Evolutionary conservation across 2,888 invertebrate species (phyloP).

Genomic region (Drosophila nigricruria): DNA sequence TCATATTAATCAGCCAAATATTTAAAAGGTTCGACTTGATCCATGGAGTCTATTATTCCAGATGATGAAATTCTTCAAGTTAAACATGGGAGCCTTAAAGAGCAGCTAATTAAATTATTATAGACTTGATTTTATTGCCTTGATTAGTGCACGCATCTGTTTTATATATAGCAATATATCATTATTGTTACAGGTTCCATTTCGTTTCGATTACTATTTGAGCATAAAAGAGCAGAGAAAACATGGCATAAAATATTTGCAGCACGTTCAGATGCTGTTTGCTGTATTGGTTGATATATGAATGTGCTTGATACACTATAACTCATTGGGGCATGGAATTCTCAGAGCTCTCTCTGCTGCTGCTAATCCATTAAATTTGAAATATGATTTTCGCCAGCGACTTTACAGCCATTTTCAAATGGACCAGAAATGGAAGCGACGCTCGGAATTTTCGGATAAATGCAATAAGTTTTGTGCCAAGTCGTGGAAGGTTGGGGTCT

Average conservation of each 20-base stretch:
- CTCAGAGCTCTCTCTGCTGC: constrained; percentile 16
- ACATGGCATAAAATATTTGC: constrained; percentile 16
- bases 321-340: constrained; percentile 47
- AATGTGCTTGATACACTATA: constrained; percentile 39
- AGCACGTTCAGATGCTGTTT: constrained; percentile 34
- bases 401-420: constrained; percentile 24
- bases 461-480: constrained; percentile 49
- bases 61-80: not conserved
- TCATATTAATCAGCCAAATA: not conserved
- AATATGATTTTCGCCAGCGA: constrained; percentile 55
- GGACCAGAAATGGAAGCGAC: constrained; percentile 25
- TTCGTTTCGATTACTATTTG: constrained; percentile 10
- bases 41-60: no score
- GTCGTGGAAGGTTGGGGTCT: constrained; percentile 1
- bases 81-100: no score
- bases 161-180: not conserved
- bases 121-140: not conserved
- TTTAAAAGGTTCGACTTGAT: not conserved
- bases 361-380: constrained; percentile 71
- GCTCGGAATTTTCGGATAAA: constrained; percentile 43
- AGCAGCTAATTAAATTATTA: constrained; percentile 1
- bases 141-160: not conserved
- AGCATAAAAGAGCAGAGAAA: not conserved
- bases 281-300: constrained; percentile 39
- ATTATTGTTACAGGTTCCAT: not conserved